Percentiles rank a stretch among this genome's conserved stretches.
phyloP scores from a whole-genome alignment of 2,888 invertebrate species.

The Panopea generosa region DNA sequence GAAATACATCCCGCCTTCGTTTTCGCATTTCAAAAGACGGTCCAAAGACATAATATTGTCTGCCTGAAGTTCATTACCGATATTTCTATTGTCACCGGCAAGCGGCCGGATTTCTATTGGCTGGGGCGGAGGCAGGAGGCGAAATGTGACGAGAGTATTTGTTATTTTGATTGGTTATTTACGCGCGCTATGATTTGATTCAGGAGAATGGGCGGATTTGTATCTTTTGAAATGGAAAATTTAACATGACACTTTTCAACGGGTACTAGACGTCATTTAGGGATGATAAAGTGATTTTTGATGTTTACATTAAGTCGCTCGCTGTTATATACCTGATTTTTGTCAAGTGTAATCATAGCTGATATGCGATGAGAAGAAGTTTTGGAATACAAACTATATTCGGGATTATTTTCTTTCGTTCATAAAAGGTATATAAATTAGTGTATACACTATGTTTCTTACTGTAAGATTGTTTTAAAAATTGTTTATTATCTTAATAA shows the following conservation, averaged over 20 bases:
- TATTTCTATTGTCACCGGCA: slow-evolving; percentile 5
- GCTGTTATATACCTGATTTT: slow-evolving; percentile 39
- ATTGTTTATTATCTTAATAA: too few relatives aligned
- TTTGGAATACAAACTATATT: too few relatives aligned
- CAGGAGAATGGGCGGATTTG: slow-evolving; percentile 23
- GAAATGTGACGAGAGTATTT: not conserved
- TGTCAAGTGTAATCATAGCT: not conserved
- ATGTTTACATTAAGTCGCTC: slow-evolving; percentile 52
- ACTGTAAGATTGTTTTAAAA: too few relatives aligned
- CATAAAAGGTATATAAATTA: too few relatives aligned
- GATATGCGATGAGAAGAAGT: not conserved
- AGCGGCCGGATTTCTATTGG: slow-evolving; percentile 31
- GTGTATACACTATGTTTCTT: too few relatives aligned
- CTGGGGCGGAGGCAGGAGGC: slow-evolving; percentile 14
- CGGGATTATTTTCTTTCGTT: too few relatives aligned
- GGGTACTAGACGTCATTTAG: slow-evolving; percentile 55
- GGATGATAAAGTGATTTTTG: slow-evolving; percentile 59
- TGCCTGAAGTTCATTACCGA: not conserved
- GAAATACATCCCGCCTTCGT: slow-evolving; percentile 5
- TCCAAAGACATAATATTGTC: not conserved
- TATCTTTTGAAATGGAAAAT: slow-evolving; percentile 41
- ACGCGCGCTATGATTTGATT: not conserved
- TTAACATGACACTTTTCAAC: slow-evolving; percentile 58
- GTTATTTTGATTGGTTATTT: too few relatives aligned
- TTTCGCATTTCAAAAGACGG: not conserved